Conservation (phyloP, 2,797 vertebrate genomes). For the Rhinoraja longicauda region DNA sequence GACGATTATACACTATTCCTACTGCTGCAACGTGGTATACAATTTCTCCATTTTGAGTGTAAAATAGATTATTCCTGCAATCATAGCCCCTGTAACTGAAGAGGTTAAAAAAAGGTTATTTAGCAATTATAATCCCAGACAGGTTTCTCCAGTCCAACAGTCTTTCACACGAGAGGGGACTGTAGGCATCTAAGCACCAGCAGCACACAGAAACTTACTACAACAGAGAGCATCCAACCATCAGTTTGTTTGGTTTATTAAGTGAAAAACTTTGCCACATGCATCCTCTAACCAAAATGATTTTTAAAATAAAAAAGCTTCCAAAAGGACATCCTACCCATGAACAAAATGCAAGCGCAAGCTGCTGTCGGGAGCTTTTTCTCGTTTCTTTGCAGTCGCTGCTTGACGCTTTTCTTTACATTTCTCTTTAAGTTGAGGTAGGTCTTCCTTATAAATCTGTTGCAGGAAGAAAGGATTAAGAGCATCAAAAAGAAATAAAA, state of each 20-base stretch:
- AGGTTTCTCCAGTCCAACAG: neutral
- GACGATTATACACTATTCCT: constrained; percentile 90
- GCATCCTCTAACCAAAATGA: neutral
- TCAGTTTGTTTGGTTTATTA: neutral
- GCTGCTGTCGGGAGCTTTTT: constrained; percentile 76
- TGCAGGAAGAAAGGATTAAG: constrained; percentile 40
- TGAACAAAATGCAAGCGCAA: constrained; percentile 92
- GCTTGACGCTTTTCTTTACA: constrained; percentile 86
- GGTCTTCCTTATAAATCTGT: constrained; percentile 99
- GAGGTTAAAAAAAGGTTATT: constrained; percentile 39
- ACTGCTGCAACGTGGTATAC: constrained; percentile 96
- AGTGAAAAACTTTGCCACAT: neutral
- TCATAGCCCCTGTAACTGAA: constrained; percentile 76
- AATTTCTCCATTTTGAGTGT: constrained; percentile 94
- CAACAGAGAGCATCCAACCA: neutral
- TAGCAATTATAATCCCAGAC: neutral
- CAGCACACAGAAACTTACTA: neutral
- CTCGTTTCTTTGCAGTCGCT: constrained; percentile 82
- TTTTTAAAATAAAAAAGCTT: neutral
- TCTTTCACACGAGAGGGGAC: neutral
- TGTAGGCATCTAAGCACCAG: neutral
- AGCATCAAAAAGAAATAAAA: neutral
- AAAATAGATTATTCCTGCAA: constrained; percentile 85
- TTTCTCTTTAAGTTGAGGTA: constrained; percentile 98
- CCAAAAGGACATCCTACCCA: constrained; percentile 63